These are phyloP conservation scores for Peromyscus maniculatus DNA, from an alignment of 2,113 vertebrate genomes.

Conservation along the genomic window DNA sequence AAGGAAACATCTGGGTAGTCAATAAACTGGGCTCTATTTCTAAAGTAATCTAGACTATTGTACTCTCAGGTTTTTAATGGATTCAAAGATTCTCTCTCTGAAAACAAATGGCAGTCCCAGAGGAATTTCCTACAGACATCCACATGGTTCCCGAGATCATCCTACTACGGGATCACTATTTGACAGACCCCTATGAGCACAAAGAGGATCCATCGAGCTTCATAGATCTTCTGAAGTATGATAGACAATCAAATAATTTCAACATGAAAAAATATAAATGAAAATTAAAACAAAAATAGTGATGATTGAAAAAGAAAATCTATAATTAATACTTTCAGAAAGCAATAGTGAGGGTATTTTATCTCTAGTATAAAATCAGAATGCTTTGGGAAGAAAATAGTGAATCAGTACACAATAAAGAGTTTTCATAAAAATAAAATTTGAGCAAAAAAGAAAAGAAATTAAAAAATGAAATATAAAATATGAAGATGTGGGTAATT, in stretches of 20 bases:
- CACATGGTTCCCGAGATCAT: neutral
- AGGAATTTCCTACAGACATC: neutral
- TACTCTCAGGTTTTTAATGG: neutral
- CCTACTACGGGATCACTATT: neutral
- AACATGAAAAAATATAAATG: neutral
- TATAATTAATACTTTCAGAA: neutral
- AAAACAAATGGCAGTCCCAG: neutral
- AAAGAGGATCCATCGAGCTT: neutral
- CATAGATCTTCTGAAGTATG: neutral
- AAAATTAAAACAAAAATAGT: neutral
- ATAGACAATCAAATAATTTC: neutral
- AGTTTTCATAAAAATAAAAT: constrained; percentile 12
- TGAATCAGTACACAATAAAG: neutral
- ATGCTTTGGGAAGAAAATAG: neutral
- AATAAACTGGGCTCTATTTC: neutral
- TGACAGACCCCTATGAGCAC: neutral
- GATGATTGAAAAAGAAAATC: neutral
- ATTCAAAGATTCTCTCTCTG: neutral
- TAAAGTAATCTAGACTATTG: neutral
- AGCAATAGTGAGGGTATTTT: neutral
- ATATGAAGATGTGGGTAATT: neutral
- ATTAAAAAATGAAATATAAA: neutral
- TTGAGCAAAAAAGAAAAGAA: neutral
- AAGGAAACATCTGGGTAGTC: neutral
- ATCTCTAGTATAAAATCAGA: neutral